Percentiles rank a stretch among this genome's conserved stretches.
Evolutionary conservation across 1,140 invertebrate genomes (phyloP).

Genomic region (Saxidomus purpurata): DNA sequence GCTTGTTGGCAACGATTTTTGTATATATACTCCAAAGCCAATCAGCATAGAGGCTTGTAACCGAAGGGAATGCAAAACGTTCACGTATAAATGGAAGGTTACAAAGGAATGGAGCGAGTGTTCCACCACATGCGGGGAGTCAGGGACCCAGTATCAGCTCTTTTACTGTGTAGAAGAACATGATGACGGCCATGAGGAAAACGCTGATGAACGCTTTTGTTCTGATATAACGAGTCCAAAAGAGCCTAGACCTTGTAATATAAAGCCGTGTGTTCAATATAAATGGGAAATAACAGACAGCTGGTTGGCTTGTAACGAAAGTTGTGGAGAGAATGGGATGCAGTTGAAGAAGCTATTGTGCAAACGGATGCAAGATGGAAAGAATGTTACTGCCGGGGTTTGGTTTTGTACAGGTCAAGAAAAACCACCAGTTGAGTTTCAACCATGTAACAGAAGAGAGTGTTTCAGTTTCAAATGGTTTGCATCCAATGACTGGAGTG

Average conservation of each 20-base stretch:
- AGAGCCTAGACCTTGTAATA: slow-evolving; percentile 47
- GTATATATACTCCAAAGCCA: slow-evolving; percentile 5
- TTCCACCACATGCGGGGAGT: slow-evolving; percentile 89
- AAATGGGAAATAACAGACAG: slow-evolving; percentile 27
- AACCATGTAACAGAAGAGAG: slow-evolving; percentile 47
- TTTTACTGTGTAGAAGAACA: slow-evolving; percentile 88
- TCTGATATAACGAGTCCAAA: slow-evolving; percentile 33
- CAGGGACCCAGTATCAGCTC: slow-evolving; percentile 89
- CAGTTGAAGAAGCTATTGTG: slow-evolving; percentile 11
- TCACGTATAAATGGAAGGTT: slow-evolving; percentile 87
- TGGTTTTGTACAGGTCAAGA: slow-evolving; percentile 37
- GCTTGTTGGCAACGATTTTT: slow-evolving; percentile 11
- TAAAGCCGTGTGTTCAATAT: slow-evolving; percentile 28
- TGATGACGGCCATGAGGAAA: not conserved
- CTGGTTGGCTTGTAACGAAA: slow-evolving; percentile 51
- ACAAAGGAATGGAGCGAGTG: slow-evolving; percentile 90
- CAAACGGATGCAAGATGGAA: not conserved
- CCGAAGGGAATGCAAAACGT: not conserved
- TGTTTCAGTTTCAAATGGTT: slow-evolving; percentile 36
- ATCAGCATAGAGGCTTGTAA: slow-evolving; percentile 51
- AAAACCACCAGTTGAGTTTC: not conserved
- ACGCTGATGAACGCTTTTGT: slow-evolving; percentile 42
- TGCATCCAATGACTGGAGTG: slow-evolving; percentile 11
- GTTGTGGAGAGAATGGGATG: slow-evolving; percentile 27
- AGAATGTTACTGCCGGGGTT: not conserved